Conservation (phyloP, 2,797 vertebrate species). For the Chloroceryle amazona region DNA sequence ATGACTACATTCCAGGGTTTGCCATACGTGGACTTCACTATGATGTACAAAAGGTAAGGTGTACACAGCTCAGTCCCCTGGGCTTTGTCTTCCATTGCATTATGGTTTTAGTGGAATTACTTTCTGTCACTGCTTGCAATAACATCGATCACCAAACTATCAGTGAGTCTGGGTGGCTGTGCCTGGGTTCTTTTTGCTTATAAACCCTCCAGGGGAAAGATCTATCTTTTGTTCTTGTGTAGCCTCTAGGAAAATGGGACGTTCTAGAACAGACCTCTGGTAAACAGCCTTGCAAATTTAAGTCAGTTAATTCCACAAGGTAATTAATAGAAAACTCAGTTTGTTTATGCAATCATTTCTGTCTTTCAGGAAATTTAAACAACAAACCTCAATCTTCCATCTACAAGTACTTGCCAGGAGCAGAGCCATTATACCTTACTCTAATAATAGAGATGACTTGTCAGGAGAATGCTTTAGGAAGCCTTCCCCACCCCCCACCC, state of each 20-base stretch:
- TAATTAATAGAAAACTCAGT: constrained; percentile 18
- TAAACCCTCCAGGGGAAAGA: not conserved
- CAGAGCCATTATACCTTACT: not conserved
- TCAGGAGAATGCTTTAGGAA: constrained; percentile 43
- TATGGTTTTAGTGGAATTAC: not conserved
- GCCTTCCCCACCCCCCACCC: constrained; percentile 33
- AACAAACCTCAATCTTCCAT: not conserved
- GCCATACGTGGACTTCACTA: constrained; percentile 87
- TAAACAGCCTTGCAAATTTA: constrained; percentile 6
- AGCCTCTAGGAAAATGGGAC: not conserved
- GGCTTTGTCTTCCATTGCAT: not conserved
- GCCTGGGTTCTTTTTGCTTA: not conserved
- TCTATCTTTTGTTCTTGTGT: not conserved
- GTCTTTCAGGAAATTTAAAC: constrained; percentile 27
- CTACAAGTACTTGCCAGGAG: not conserved
- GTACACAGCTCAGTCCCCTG: not conserved
- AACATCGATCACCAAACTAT: not conserved
- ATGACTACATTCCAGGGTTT: constrained; percentile 85
- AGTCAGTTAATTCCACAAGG: not conserved
- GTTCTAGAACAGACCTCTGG: not conserved
- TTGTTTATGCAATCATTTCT: constrained; percentile 18
- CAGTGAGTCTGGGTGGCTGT: not conserved
- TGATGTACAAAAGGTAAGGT: constrained; percentile 85
- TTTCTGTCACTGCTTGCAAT: not conserved
- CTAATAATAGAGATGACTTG: constrained; percentile 53